These are phyloP conservation scores for Lucifuga dentata DNA, from an alignment of 2,113 vertebrate species.

Conservation along the genomic window DNA sequence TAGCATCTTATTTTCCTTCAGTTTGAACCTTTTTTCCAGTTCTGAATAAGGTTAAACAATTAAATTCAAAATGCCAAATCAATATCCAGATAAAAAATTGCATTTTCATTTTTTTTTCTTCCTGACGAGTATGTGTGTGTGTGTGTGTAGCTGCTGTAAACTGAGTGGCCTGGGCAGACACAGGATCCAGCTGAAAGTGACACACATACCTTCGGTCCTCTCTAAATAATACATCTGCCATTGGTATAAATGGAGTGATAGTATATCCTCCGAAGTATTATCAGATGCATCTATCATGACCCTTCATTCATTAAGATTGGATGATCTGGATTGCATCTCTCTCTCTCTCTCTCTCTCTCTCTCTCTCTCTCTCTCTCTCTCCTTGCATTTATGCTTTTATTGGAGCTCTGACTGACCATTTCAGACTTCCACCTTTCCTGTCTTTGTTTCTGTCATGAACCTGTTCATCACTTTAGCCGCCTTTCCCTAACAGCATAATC, in stretches of 20 bases:
- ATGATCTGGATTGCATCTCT: conserved; percentile 41
- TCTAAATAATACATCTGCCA: conserved; percentile 91
- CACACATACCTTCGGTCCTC: conserved; percentile 72
- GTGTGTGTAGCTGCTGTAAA: conserved; percentile 49
- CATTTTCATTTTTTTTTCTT: conserved; percentile 2
- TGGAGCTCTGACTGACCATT: conserved; percentile 16
- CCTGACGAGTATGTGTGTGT: not conserved
- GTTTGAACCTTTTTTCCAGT: conserved; percentile 7
- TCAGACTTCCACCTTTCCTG: conserved; percentile 13
- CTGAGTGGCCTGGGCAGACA: conserved; percentile 48
- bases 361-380: too few species aligned
- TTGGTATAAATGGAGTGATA: conserved; percentile 83
- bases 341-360: conserved; percentile 34
- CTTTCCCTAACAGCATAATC: too few species aligned
- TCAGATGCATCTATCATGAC: conserved; percentile 84
- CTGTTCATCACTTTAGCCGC: too few species aligned
- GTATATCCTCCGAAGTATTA: conserved; percentile 84
- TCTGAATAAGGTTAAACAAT: not conserved
- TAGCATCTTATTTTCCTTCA: conserved; percentile 9
- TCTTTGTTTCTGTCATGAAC: conserved; percentile 28
- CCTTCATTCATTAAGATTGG: conserved; percentile 79
- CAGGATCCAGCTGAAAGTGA: conserved; percentile 73
- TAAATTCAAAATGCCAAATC: not conserved
- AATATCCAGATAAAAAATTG: not conserved
- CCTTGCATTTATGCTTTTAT: conserved; percentile 17